A percentile compares a stretch with the other conserved stretches of the same genome.
Evolutionary conservation across 2,113 vertebrate species (phyloP).

Genomic region (Myrmecobius fasciatus): DNA sequence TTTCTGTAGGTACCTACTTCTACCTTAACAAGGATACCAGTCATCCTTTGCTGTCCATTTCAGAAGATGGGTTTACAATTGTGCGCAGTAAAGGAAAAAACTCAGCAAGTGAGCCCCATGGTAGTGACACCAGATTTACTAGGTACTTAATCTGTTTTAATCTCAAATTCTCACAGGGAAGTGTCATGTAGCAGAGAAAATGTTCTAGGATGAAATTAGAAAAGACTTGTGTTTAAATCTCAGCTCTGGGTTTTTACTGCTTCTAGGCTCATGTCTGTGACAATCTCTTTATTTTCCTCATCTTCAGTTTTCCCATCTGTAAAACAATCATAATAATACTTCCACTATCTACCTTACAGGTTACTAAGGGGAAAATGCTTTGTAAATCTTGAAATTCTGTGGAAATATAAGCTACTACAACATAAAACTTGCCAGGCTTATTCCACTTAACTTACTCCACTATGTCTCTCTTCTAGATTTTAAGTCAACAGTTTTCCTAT

Average conservation of each 20-base stretch:
- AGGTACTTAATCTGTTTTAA: conserved; percentile 82
- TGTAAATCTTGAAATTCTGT: neutral
- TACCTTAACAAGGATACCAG: conserved; percentile 91
- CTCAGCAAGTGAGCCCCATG: conserved; percentile 82
- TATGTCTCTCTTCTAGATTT: neutral
- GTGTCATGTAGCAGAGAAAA: neutral
- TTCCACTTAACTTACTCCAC: neutral
- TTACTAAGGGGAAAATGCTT: neutral
- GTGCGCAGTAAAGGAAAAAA: conserved; percentile 87
- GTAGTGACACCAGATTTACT: conserved; percentile 87
- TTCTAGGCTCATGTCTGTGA: neutral
- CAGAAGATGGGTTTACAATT: conserved; percentile 92
- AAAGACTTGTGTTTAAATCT: neutral
- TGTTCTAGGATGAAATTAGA: neutral
- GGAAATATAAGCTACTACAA: neutral
- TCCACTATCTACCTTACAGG: neutral
- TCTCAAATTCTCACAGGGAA: neutral
- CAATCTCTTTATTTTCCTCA: neutral
- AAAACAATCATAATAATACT: neutral
- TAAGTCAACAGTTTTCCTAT: neutral
- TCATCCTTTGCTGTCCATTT: conserved; percentile 91
- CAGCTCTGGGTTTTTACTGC: neutral
- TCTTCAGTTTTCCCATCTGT: neutral
- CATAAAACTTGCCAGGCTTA: neutral
- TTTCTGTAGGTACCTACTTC: conserved; percentile 90